phyloP scores from a whole-genome alignment of 30 jellyfish, hydroid and myxozoan species.

The Turritopsis rubra region DNA sequence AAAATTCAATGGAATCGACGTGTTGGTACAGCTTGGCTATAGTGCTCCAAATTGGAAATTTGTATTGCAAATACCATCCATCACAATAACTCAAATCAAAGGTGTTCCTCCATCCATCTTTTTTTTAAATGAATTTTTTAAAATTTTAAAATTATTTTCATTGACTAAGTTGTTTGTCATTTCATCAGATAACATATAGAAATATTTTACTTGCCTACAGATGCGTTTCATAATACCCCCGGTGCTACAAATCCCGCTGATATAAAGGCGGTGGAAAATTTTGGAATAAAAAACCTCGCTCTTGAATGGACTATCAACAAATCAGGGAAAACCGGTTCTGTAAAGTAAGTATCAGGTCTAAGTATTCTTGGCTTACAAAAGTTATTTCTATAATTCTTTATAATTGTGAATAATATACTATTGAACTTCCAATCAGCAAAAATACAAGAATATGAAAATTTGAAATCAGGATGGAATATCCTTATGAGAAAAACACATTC shows the following conservation, averaged over 20 bases:
- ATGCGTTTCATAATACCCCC: background rate
- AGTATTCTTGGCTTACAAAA: no score
- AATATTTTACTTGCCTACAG: no score
- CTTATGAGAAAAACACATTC: no score
- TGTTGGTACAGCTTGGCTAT: background rate
- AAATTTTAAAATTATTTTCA: no score
- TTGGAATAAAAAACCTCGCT: constrained; percentile 6
- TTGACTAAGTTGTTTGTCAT: background rate
- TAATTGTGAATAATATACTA: no score
- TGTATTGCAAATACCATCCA: constrained; percentile 9
- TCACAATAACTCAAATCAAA: background rate
- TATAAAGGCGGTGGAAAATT: background rate
- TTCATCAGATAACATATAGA: no score
- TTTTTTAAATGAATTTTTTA: no score
- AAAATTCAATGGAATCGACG: background rate
- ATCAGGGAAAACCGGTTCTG: background rate
- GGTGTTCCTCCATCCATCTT: background rate
- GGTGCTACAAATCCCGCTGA: background rate
- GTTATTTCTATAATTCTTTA: no score
- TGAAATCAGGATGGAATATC: no score
- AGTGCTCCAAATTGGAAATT: constrained; percentile 19
- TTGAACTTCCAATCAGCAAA: no score
- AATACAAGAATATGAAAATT: no score
- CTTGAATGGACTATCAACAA: constrained; percentile 3
- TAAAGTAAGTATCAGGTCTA: background rate